Conservation (phyloP, 2,113 vertebrate species). For the Arvicanthis niloticus region DNA sequence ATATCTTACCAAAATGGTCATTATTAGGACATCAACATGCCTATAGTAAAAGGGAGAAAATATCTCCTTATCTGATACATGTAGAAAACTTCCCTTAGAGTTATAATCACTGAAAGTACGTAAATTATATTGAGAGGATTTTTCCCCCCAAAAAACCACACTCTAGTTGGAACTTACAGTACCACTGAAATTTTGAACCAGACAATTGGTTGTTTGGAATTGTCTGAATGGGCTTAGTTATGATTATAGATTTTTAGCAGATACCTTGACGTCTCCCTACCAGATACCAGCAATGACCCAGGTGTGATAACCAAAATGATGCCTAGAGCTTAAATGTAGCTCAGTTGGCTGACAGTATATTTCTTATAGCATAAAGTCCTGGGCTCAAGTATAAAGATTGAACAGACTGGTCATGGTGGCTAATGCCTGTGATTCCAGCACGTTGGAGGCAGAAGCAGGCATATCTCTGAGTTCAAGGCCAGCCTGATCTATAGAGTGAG, state of each 20-base stretch:
- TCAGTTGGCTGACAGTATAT: background rate
- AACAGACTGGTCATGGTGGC: background rate
- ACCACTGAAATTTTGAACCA: background rate
- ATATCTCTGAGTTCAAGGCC: background rate
- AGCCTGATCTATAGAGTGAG: background rate
- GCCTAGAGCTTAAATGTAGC: background rate
- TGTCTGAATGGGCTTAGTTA: background rate
- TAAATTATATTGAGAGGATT: conserved; percentile 25
- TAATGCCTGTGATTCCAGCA: background rate
- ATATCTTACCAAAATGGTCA: background rate
- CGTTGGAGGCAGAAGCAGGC: background rate
- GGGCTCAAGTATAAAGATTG: background rate
- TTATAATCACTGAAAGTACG: conserved; percentile 16
- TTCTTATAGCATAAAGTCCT: background rate
- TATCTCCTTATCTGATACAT: background rate
- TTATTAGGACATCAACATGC: background rate
- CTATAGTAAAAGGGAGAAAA: background rate
- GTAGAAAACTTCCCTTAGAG: background rate
- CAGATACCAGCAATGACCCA: background rate
- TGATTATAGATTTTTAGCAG: background rate
- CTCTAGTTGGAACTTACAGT: background rate
- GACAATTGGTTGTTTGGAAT: background rate
- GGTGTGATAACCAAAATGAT: background rate
- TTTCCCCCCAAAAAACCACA: background rate
- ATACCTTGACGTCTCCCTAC: background rate